Conservation (phyloP, 2,888 invertebrate species). For the Diarsia dahlii region DNA sequence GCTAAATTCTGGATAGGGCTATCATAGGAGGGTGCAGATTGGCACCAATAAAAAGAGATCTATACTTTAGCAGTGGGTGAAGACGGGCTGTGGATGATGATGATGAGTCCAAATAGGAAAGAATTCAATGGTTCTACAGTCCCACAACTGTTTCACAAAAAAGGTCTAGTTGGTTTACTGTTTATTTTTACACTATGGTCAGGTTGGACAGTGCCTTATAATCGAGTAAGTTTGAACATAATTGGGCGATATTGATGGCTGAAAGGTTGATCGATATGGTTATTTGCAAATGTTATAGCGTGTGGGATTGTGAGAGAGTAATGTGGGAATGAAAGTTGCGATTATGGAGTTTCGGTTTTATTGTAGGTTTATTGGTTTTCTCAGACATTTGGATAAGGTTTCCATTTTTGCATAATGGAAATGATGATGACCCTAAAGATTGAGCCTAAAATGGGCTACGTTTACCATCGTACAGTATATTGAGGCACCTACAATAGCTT, state of each 20-base stretch:
- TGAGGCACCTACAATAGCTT: too few species aligned
- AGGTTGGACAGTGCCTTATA: slow-evolving; percentile 45
- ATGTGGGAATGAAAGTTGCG: slow-evolving; percentile 36
- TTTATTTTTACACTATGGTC: neutral
- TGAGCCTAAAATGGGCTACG: too few species aligned
- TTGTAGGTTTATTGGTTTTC: neutral
- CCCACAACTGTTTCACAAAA: neutral
- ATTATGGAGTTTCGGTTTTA: slow-evolving; percentile 12
- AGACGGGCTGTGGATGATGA: neutral
- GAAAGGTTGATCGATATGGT: slow-evolving; percentile 35
- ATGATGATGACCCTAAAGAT: neutral
- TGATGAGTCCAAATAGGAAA: neutral
- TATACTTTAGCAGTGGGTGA: neutral
- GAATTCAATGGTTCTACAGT: too few species aligned
- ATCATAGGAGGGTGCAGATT: neutral
- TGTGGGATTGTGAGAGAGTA: slow-evolving; percentile 10
- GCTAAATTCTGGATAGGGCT: neutral
- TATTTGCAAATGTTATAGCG: slow-evolving; percentile 39
- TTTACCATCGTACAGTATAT: too few species aligned
- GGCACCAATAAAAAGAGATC: neutral
- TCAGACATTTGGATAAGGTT: neutral
- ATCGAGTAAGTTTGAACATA: slow-evolving; percentile 18
- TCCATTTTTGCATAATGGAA: neutral
- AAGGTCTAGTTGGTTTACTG: neutral
- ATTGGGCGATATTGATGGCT: slow-evolving; percentile 56